Evolutionary conservation across 2,113 vertebrate species (phyloP), one percentile per base, ranked within the genome.

Genomic region (Rhinoptilus africanus): DNA sequence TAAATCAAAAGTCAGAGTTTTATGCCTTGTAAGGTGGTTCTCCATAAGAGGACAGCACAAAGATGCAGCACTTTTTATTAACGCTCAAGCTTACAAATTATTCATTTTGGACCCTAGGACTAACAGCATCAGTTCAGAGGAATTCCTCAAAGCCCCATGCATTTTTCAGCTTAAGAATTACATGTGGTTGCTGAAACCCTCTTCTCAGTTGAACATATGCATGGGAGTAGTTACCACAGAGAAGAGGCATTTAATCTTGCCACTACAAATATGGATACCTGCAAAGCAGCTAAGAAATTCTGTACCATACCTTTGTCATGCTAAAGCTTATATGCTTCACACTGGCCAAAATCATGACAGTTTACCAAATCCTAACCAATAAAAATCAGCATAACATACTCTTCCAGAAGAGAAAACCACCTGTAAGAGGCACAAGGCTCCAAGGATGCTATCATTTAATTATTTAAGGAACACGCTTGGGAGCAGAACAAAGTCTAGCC

Each of bases 181-280:
- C 0, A 0, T 37, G 50, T n/a, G 12, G 21, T 48, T 27, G 37
- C 37, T 62, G 34, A 68, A 91, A 57, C 3, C 3, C n/a, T 71
- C 8, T 32, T 93, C 62, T 77, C 7, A 7, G 28, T 37, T 74
- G 54, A 20, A 3, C 20, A 3, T 8, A 54, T 8, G 10, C 26
- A 37, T 13, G 17, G 19, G 43, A 78, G 8, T 23, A 11, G 10
- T 45, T 37, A 45, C 7, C 18, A 73, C 11, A 37, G 19, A 47
- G 12, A 74, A 76, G 10, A 62, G 30, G 24, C 28, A 76, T 30
- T 63, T 76, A 32, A 69, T 30, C 39, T 41, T 72, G n/a, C 14
- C 28, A 22, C 45, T 50, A n/a, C 2, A 73, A 12, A 62, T 53
- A 0, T 5, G 16, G 10, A 69, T 32, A 8, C 16, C 34, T 91